These are phyloP conservation scores for Petrolisthes manimaculis DNA, from an alignment of 2,888 invertebrate species.

Conservation along the genomic window DNA sequence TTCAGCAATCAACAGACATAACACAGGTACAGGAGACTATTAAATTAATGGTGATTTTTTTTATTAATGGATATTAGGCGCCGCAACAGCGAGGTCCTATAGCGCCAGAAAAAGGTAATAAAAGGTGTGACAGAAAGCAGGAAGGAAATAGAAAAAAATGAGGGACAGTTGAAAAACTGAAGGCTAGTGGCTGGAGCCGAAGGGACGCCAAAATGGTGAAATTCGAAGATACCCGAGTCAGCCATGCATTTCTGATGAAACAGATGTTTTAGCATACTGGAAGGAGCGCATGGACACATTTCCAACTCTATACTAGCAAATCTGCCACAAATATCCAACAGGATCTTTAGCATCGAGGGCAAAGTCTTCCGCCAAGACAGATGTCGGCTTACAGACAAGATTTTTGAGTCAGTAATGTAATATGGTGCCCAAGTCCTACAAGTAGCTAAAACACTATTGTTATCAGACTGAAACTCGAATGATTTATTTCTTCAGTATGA, in stretches of 20 bases:
- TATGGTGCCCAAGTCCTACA: background rate
- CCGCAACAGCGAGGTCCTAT: too few relatives aligned
- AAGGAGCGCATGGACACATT: slow-evolving; percentile 18
- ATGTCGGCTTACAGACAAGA: slow-evolving; percentile 20
- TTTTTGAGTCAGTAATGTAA: slow-evolving; percentile 5
- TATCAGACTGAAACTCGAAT: background rate
- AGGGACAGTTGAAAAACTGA: too few relatives aligned
- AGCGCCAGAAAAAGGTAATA: too few relatives aligned
- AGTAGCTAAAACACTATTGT: background rate
- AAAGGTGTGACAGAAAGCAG: too few relatives aligned
- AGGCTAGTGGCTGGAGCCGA: too few relatives aligned
- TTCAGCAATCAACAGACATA: slow-evolving; percentile 32
- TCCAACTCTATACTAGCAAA: slow-evolving; percentile 21
- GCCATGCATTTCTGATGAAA: slow-evolving; percentile 26
- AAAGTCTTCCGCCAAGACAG: slow-evolving; percentile 4
- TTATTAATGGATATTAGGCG: too few relatives aligned
- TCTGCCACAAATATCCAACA: slow-evolving; percentile 32
- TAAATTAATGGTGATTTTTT: too few relatives aligned
- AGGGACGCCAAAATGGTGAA: too few relatives aligned
- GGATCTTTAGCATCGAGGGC: background rate
- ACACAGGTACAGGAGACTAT: slow-evolving; percentile 23
- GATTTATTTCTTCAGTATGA: background rate
- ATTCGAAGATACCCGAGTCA: slow-evolving; percentile 1
- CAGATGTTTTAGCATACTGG: slow-evolving; percentile 22
- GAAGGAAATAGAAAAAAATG: too few relatives aligned